Percentiles rank a stretch among this genome's conserved stretches.
Evolutionary conservation across 2,888 invertebrate genomes (phyloP).

Genomic region (Calameuta filiformis): DNA sequence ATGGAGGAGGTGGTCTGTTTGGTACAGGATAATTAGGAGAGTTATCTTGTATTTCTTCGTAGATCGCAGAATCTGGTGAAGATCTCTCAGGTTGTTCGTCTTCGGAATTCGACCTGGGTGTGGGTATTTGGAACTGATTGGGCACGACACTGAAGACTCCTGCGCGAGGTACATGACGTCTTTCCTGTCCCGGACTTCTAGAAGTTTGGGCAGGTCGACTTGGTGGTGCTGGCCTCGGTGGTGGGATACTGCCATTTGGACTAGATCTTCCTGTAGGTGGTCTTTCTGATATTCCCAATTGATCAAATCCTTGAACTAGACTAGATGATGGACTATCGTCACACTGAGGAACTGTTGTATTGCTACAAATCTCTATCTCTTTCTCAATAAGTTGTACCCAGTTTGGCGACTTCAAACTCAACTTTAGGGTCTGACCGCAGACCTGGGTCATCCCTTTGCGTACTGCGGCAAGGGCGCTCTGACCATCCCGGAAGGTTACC

Average conservation of each 20-base stretch:
- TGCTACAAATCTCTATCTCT: constrained; percentile 86
- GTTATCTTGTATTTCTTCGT: constrained; percentile 62
- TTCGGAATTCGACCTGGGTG: constrained; percentile 14
- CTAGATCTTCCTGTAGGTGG: constrained; percentile 72
- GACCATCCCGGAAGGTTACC: constrained; percentile 92
- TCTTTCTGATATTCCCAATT: constrained; percentile 67
- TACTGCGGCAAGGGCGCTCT: constrained; percentile 83
- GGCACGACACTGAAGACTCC: constrained; percentile 60
- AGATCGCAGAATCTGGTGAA: constrained; percentile 61
- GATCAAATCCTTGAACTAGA: constrained; percentile 65
- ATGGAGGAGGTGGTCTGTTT: constrained; percentile 59
- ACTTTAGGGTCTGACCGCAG: constrained; percentile 74
- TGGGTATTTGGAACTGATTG: constrained; percentile 44
- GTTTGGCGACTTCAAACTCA: constrained; percentile 84
- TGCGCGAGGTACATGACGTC: constrained; percentile 51
- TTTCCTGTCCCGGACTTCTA: constrained; percentile 53
- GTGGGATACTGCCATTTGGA: constrained; percentile 67
- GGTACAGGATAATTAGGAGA: constrained; percentile 56
- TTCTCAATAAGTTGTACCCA: constrained; percentile 86
- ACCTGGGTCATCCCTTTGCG: constrained; percentile 70
- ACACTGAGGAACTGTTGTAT: constrained; percentile 85
- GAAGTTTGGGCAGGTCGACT: constrained; percentile 58
- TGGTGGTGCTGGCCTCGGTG: constrained; percentile 68
- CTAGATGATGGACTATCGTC: constrained; percentile 41
- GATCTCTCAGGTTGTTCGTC: constrained; percentile 39